Percentiles rank a stretch among this genome's conserved stretches.
Evolutionary conservation across 1,140 invertebrate species (phyloP).

Genomic region (Calliphora vicina): DNA sequence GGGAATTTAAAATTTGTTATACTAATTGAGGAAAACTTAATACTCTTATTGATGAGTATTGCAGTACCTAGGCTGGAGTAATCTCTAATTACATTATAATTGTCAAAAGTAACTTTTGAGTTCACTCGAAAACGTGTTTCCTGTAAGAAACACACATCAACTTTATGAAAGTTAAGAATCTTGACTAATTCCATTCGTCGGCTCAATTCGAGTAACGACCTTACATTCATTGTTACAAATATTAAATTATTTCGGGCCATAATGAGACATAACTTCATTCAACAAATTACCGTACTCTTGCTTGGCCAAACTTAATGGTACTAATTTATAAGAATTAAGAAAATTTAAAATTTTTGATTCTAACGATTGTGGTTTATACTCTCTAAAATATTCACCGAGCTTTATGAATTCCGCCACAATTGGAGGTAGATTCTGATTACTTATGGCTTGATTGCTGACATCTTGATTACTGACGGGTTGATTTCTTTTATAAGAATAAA

Average conservation of each 20-base stretch:
- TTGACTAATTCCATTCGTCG: not conserved
- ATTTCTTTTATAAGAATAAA: too few species aligned
- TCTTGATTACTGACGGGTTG: too few species aligned
- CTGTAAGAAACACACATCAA: not conserved
- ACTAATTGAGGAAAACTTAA: not conserved
- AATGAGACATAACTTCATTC: not conserved
- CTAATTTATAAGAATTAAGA: not conserved
- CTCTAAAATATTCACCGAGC: not conserved
- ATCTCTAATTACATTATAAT: not conserved
- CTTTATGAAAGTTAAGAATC: not conserved
- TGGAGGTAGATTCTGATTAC: not conserved
- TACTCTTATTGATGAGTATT: not conserved
- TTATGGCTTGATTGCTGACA: too few species aligned
- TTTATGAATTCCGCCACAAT: not conserved
- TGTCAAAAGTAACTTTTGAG: not conserved
- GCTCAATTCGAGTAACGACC: not conserved
- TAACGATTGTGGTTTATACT: not conserved
- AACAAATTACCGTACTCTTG: not conserved
- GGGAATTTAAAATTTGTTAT: not conserved
- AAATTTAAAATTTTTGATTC: conserved; percentile 9
- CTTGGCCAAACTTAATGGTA: not conserved
- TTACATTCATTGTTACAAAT: not conserved
- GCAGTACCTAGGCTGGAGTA: not conserved
- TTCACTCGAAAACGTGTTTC: not conserved
- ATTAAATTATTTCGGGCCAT: not conserved